Evolutionary conservation across 1,140 invertebrate species (phyloP), one percentile per base, ranked within the genome.

Genomic region (Manduca sexta): DNA sequence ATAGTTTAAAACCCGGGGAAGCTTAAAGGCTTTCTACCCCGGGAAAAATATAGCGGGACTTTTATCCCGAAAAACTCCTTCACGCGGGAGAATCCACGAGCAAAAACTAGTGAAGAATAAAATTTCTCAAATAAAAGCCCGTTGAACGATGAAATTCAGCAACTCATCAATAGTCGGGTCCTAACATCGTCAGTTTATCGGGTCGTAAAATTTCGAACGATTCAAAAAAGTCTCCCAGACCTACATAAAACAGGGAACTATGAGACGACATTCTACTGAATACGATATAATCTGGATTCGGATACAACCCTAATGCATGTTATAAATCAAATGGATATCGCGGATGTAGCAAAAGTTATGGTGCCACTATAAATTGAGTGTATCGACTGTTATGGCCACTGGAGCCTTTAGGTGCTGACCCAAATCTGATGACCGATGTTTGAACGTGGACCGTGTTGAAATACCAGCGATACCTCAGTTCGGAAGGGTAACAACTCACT

Each of bases 261-360:
- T 54, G 49, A 37, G 45, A 37, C 47, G 57, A 41, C 49, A 56
- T 64, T 58, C 49, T 45, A 57, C 50, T 45, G 59, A 61, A 52
- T 55, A 58, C 49, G 44, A 45, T 60, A 61, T 64, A 69, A 73
- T 71, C 52, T 61, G 17, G 39, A 45, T 43, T 51, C 60, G 56
- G 60, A 68, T 66, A 68, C 56, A 60, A 52, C 34, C 50, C 56
- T 70, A 72, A 69, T 72, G 65, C 52, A 47, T 18, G 52, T 45
- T 43, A 60, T 75, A 75, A 70, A 75, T 72, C 64, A 57, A 42
- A 42, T 44, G 44, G 53, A 66, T 60, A 67, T 63, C 57, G 60
- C 61, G 59, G 63, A 62, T 61, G 60, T 56, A 46, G 54, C 60
- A 52, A 64, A 69, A 74, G 70, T 74, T 72, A 71, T 68, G 56